Percentiles rank a stretch among this genome's conserved stretches.
Conservation (phyloP, 2,888 invertebrate genomes). For the Meteorus cinctellus region DNA sequence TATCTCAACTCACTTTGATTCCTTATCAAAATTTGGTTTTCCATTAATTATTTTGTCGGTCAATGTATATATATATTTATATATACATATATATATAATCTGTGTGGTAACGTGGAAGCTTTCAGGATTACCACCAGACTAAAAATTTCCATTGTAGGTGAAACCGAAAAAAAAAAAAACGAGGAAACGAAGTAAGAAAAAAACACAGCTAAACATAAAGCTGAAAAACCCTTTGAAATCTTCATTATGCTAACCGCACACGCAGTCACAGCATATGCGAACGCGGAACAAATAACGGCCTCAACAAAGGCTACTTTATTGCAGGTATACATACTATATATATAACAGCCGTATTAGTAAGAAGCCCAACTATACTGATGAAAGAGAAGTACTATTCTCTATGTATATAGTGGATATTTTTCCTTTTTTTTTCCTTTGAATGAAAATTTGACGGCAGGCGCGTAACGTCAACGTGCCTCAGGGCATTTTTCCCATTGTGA, state of each 20-base stretch:
- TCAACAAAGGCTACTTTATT: constrained; percentile 58
- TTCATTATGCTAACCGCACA: constrained; percentile 47
- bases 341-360: constrained; percentile 50
- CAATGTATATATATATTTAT: background rate
- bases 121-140: background rate
- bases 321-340: constrained; percentile 32
- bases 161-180: constrained; percentile 5
- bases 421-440: constrained; percentile 33
- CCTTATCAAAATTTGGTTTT: too few species aligned
- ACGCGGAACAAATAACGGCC: constrained; percentile 46
- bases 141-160: background rate
- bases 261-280: constrained; percentile 24
- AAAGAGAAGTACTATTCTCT: constrained; percentile 47
- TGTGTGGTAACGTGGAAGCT: background rate
- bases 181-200: background rate
- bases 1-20: too few species aligned
- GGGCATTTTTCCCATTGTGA: constrained; percentile 34
- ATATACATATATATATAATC: background rate
- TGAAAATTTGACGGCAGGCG: constrained; percentile 9
- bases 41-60: background rate
- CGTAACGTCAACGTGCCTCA: constrained; percentile 13
- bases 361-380: constrained; percentile 49
- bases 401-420: constrained; percentile 36
- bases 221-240: constrained; percentile 47
- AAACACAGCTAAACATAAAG: constrained; percentile 24